A percentile compares a stretch with the other conserved stretches of the same genome.
Conservation (phyloP, 2,113 vertebrate genomes). For the Atrichornis clamosus region DNA sequence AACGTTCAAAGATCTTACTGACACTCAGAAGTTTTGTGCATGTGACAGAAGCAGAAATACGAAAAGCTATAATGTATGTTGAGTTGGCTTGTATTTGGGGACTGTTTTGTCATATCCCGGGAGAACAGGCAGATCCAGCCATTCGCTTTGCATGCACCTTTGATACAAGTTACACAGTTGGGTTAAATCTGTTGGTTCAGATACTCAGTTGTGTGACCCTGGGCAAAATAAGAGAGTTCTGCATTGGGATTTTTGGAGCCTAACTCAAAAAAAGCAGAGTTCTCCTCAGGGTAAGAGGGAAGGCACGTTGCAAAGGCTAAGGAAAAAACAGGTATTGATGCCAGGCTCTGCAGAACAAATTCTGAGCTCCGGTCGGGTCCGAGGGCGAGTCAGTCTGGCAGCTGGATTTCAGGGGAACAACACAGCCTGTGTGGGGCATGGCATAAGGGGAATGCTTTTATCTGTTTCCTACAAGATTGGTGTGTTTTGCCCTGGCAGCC, state of each 20-base stretch:
- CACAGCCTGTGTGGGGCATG: neutral
- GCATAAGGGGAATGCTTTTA: neutral
- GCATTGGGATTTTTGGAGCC: neutral
- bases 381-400: neutral
- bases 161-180: neutral
- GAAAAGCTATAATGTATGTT: neutral
- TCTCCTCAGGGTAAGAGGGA: neutral
- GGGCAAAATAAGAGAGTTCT: neutral
- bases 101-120: neutral
- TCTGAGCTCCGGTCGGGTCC: neutral
- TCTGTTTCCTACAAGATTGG: neutral
- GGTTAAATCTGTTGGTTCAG: neutral
- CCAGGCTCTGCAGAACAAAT: neutral
- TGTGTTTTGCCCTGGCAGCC: neutral
- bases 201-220: neutral
- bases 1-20: neutral
- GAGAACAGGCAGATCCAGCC: neutral
- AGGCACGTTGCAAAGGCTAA: neutral
- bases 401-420: neutral
- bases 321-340: neutral
- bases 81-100: neutral
- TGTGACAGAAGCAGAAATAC: neutral
- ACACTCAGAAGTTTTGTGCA: neutral
- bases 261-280: neutral
- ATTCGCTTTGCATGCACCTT: neutral